These are phyloP conservation scores for Ancistrus triradiatus DNA, from an alignment of 2,113 vertebrate species.

Conservation along the genomic window DNA sequence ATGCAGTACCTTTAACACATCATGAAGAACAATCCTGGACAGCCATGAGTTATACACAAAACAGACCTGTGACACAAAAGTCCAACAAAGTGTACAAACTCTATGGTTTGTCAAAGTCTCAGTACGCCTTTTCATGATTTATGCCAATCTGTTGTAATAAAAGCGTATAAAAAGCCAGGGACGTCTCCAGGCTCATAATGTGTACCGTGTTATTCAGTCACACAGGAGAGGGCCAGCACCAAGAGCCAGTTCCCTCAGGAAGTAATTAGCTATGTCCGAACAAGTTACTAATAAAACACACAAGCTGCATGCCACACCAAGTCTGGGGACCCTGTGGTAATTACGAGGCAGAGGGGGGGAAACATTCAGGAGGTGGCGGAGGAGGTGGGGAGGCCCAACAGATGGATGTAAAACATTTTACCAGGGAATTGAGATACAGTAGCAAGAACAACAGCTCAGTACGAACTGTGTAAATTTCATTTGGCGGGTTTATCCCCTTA, in stretches of 20 bases:
- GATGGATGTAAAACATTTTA: conserved; percentile 16
- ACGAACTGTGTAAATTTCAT: neutral
- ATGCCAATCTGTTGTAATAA: conserved; percentile 24
- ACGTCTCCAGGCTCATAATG: conserved; percentile 14
- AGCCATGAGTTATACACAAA: no score
- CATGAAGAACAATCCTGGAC: no score
- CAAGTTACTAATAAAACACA: conserved; percentile 37
- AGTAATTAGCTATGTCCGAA: conserved; percentile 43
- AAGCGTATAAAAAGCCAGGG: conserved; percentile 17
- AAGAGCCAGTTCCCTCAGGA: conserved; percentile 38
- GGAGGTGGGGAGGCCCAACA: neutral
- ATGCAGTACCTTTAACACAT: no score
- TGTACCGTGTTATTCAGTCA: conserved; percentile 36
- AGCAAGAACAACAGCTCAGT: conserved; percentile 8
- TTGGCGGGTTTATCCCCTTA: neutral
- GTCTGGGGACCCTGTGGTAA: conserved; percentile 21
- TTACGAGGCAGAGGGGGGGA: conserved; percentile 5
- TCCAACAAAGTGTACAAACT: no score
- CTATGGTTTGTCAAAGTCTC: no score
- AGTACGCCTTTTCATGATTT: conserved; percentile 17
- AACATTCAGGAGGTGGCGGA: neutral
- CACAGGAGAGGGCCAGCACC: conserved; percentile 16
- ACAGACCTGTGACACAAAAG: no score
- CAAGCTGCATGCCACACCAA: conserved; percentile 21
- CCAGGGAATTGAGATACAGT: conserved; percentile 9